phyloP scores from a whole-genome alignment of 2,113 vertebrate genomes.

The Urocitellus parryii region DNA sequence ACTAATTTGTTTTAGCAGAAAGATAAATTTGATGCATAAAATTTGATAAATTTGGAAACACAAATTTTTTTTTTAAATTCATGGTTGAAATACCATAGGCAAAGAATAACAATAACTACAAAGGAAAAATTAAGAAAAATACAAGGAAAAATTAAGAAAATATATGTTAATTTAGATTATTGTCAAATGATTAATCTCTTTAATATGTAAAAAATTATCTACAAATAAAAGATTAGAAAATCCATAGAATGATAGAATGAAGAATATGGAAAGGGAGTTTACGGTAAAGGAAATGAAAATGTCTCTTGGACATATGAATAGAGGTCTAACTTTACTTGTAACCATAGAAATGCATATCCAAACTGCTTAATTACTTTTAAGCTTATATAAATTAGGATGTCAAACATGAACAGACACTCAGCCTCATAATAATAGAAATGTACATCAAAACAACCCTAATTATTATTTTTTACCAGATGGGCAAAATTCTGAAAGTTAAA shows the following conservation, averaged over 20 bases:
- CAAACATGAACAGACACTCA: background rate
- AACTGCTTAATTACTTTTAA: background rate
- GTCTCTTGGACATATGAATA: background rate
- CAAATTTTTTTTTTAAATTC: background rate
- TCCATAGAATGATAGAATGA: background rate
- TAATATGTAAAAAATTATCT: background rate
- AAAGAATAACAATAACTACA: background rate
- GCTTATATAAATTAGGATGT: background rate
- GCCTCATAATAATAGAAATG: background rate
- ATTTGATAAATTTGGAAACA: background rate
- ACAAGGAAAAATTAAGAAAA: background rate
- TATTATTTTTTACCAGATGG: background rate
- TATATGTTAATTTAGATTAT: background rate
- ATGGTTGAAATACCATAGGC: background rate
- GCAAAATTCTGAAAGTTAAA: slow-evolving; percentile 4
- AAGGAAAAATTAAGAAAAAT: background rate
- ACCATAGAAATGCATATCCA: background rate
- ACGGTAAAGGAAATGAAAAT: background rate
- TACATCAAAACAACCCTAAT: background rate
- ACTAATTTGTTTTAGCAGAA: background rate
- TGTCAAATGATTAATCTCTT: background rate
- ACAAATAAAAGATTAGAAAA: background rate
- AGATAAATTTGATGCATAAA: background rate
- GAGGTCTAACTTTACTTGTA: background rate
- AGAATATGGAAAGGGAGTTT: background rate